phyloP scores from a whole-genome alignment of 2,888 invertebrate species.

The Myathropa florea region DNA sequence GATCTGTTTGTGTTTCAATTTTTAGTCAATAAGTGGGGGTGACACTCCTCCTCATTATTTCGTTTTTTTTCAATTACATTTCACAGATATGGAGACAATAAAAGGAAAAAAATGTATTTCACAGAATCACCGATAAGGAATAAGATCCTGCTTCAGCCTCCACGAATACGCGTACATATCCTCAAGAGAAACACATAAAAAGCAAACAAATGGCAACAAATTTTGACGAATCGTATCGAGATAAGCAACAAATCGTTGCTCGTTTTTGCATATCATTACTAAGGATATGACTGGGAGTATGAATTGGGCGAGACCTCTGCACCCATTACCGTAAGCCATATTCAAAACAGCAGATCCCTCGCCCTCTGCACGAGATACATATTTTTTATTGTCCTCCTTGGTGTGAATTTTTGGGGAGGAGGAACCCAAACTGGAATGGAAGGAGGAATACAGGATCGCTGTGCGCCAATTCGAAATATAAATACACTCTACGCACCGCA shows the following conservation, averaged over 20 bases:
- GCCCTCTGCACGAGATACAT: slow-evolving; percentile 22
- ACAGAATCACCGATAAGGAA: slow-evolving; percentile 57
- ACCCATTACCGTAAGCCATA: slow-evolving; percentile 66
- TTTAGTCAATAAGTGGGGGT: not conserved
- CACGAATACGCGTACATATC: slow-evolving; percentile 32
- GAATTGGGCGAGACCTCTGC: slow-evolving; percentile 27
- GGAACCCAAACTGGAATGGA: not conserved
- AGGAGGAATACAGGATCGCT: slow-evolving; percentile 52
- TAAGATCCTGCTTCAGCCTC: slow-evolving; percentile 38
- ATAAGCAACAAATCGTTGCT: slow-evolving; percentile 72
- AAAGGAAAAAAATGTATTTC: slow-evolving; percentile 37
- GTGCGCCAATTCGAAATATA: slow-evolving; percentile 43
- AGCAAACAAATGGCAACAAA: slow-evolving; percentile 63
- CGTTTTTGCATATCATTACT: slow-evolving; percentile 72
- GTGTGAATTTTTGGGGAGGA: not conserved
- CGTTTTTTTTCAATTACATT: slow-evolving; percentile 48
- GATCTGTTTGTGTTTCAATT: slow-evolving; percentile 59
- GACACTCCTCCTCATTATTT: slow-evolving; percentile 1
- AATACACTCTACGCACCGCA: slow-evolving; percentile 44
- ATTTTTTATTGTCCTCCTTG: slow-evolving; percentile 61
- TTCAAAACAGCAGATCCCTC: slow-evolving; percentile 48
- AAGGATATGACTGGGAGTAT: slow-evolving; percentile 39
- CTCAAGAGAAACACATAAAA: slow-evolving; percentile 57
- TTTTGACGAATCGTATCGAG: slow-evolving; percentile 74
- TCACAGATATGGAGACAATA: slow-evolving; percentile 56